These are phyloP conservation scores for Coregonus sp. DNA, from an alignment of 2,797 vertebrate species.

Conservation along the genomic window DNA sequence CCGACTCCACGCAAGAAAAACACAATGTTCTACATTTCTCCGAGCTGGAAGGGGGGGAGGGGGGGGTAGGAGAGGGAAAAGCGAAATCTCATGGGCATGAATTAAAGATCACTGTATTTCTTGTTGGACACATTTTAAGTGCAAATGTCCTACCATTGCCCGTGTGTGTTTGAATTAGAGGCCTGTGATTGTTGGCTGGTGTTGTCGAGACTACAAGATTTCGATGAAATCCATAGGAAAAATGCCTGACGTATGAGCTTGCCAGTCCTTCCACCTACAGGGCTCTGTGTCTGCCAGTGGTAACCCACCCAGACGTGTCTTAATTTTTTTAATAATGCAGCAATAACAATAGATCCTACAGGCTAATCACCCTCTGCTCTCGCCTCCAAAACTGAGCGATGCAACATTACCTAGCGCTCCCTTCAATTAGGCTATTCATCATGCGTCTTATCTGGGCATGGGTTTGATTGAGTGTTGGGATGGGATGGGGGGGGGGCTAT, in stretches of 20 bases:
- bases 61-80: neutral
- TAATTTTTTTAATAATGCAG: conserved; percentile 72
- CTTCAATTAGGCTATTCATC: conserved; percentile 77
- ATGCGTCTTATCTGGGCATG: conserved; percentile 68
- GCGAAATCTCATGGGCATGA: conserved; percentile 13
- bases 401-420: conserved; percentile 66
- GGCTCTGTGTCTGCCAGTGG: conserved; percentile 1
- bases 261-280: neutral
- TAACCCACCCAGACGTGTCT: conserved; percentile 17
- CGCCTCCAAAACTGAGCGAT: conserved; percentile 55
- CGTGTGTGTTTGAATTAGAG: neutral
- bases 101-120: conserved; percentile 23
- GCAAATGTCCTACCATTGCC: neutral
- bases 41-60: neutral
- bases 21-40: neutral
- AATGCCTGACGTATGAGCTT: neutral
- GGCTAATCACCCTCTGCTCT: conserved; percentile 67
- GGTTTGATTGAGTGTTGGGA: conserved; percentile 53
- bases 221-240: neutral
- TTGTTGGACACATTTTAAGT: conserved; percentile 27
- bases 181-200: too few relatives aligned
- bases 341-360: conserved; percentile 77
- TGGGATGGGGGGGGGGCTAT: too few relatives aligned
- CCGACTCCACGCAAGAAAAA: neutral
- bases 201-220: neutral